Evolutionary conservation across 92 coral and sea anemone species (phyloP).

Genomic region (Paragorgia papillata): DNA sequence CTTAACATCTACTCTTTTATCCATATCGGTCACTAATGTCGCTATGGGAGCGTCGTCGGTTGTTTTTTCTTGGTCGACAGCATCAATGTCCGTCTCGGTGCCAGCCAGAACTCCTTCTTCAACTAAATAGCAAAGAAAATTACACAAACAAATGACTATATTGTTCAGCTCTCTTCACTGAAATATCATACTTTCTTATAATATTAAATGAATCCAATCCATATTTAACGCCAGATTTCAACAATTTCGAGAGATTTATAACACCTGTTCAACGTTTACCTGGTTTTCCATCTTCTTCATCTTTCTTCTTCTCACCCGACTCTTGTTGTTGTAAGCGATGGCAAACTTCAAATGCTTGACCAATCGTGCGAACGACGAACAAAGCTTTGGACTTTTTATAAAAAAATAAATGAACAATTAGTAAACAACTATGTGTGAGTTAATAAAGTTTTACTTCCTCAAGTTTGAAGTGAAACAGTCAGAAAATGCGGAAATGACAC

Average conservation of each 20-base stretch:
- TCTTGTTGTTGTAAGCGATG: constrained; percentile 64
- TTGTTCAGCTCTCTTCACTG: too few species aligned
- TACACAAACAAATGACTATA: too few species aligned
- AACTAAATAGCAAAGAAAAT: constrained; percentile 1
- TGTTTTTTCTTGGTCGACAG: constrained; percentile 16
- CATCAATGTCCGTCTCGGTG: constrained; percentile 36
- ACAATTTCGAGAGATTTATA: too few species aligned
- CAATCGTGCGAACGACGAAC: constrained; percentile 88
- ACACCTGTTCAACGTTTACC: too few species aligned
- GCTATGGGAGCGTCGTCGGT: not conserved
- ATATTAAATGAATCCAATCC: too few species aligned
- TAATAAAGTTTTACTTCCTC: too few species aligned
- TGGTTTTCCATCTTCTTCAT: constrained; percentile 27
- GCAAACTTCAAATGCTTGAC: constrained; percentile 99
- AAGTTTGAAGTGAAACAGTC: too few species aligned
- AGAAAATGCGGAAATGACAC: too few species aligned
- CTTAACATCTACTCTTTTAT: constrained; percentile 1
- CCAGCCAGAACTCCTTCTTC: constrained; percentile 34
- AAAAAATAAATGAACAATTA: constrained; percentile 4
- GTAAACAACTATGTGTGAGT: not conserved
- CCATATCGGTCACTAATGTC: not conserved
- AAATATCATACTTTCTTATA: too few species aligned
- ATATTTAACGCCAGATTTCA: too few species aligned
- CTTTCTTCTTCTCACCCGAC: constrained; percentile 38
- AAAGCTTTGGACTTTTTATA: constrained; percentile 73